Evolutionary conservation across 2,113 vertebrate species (phyloP).

Genomic region (Thryonomys swinderianus): DNA sequence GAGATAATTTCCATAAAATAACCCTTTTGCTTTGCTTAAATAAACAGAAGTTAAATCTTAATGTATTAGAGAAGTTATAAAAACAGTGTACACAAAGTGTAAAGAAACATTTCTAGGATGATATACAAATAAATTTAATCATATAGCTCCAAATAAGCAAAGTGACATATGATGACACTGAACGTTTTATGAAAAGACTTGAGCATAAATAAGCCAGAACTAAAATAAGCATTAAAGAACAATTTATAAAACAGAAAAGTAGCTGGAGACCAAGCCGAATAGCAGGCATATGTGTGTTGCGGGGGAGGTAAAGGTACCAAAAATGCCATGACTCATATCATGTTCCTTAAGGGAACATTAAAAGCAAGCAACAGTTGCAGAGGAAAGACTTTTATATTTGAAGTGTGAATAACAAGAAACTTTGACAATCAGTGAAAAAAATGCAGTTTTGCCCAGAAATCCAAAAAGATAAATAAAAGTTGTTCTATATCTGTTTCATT

Average conservation of each 20-base stretch:
- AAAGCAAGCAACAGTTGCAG: not conserved
- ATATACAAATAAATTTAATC: not conserved
- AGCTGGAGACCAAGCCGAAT: not conserved
- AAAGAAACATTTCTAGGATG: not conserved
- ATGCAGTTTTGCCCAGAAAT: not conserved
- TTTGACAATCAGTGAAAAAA: not conserved
- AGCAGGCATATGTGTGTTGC: not conserved
- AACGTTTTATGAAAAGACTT: not conserved
- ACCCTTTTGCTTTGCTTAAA: not conserved
- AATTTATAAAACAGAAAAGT: not conserved
- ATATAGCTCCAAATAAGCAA: not conserved
- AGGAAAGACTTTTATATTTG: not conserved
- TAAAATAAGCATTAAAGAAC: not conserved
- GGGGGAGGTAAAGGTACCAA: no score
- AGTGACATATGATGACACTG: not conserved
- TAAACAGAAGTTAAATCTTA: not conserved
- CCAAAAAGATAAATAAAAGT: not conserved
- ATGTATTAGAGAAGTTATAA: not conserved
- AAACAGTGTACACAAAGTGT: not conserved
- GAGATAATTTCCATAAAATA: not conserved
- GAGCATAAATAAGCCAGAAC: not conserved
- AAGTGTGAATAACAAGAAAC: not conserved
- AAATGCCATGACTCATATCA: not conserved
- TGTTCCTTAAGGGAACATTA: not conserved
- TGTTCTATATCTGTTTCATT: not conserved